Percentiles rank a stretch among this genome's conserved stretches.
These are phyloP conservation scores for Pristionchus arcanus DNA, from an alignment of 2,888 invertebrate genomes.

Conservation along the genomic window DNA sequence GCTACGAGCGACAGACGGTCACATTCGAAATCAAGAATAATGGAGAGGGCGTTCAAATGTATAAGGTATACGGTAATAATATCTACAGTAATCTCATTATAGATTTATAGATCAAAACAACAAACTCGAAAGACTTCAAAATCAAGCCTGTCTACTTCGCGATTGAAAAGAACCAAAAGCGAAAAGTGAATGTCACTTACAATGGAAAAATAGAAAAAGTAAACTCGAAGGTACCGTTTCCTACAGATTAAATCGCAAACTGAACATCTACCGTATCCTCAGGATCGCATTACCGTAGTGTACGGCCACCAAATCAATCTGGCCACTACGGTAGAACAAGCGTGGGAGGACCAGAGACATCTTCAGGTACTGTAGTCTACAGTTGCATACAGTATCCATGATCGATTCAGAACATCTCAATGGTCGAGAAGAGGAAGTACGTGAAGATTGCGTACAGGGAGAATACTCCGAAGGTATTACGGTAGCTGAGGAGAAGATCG, in stretches of 20 bases:
- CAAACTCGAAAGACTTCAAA: slow-evolving; percentile 9
- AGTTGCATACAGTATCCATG: background rate
- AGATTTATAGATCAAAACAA: slow-evolving; percentile 16
- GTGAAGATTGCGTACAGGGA: background rate
- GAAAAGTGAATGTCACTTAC: background rate
- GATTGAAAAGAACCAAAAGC: background rate
- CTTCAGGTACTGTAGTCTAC: slow-evolving; percentile 3
- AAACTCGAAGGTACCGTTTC: background rate
- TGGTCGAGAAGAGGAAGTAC: background rate
- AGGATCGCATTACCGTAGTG: slow-evolving; percentile 8
- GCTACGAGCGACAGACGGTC: background rate
- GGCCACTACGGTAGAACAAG: background rate
- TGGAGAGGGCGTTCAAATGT: background rate
- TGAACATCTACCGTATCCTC: background rate
- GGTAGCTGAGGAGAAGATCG: background rate
- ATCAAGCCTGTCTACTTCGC: slow-evolving; percentile 20
- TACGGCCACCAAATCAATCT: slow-evolving; percentile 15
- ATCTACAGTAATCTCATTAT: background rate
- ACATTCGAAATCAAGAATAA: background rate
- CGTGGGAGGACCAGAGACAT: slow-evolving; percentile 17
- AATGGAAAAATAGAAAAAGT: background rate
- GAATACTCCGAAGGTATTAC: background rate
- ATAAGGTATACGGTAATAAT: background rate
- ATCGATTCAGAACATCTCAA: background rate
- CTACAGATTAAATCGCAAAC: background rate